phyloP scores from a whole-genome alignment of 2,797 vertebrate species.

The Pelodytes ibericus region DNA sequence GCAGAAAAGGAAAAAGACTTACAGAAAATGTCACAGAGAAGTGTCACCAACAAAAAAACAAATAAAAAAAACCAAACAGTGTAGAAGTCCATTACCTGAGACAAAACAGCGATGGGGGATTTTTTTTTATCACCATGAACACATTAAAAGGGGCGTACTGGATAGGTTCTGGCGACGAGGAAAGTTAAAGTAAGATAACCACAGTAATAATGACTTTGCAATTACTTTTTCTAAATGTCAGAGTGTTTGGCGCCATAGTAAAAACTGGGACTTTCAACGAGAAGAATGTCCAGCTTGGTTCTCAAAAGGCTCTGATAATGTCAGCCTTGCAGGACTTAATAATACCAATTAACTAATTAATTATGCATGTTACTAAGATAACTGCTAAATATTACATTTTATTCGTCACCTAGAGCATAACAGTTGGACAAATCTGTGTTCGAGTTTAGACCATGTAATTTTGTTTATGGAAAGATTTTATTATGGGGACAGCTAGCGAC shows the following conservation, averaged over 20 bases:
- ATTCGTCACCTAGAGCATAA: too few species aligned
- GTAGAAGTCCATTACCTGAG: constrained; percentile 19
- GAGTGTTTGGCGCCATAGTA: background rate
- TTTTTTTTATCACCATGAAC: background rate
- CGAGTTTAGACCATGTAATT: too few species aligned
- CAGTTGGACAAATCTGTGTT: too few species aligned
- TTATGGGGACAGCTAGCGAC: too few species aligned
- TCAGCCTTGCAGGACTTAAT: background rate
- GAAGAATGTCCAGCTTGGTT: background rate
- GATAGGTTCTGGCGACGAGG: background rate
- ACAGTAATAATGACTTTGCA: background rate
- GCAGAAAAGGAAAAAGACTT: constrained; percentile 19
- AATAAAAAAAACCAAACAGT: background rate
- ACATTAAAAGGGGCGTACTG: background rate
- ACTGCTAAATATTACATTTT: background rate
- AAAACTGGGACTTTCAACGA: background rate
- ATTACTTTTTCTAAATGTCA: background rate
- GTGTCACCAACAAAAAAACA: constrained; percentile 25
- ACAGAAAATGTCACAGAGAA: constrained; percentile 24
- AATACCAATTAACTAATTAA: background rate
- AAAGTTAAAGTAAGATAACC: background rate
- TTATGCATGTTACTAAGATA: background rate
- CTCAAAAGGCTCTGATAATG: background rate
- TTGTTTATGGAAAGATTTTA: too few species aligned
- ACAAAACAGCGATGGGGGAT: background rate